Conservation (phyloP, 1,140 invertebrate genomes). For the Platyscapa corneri region DNA sequence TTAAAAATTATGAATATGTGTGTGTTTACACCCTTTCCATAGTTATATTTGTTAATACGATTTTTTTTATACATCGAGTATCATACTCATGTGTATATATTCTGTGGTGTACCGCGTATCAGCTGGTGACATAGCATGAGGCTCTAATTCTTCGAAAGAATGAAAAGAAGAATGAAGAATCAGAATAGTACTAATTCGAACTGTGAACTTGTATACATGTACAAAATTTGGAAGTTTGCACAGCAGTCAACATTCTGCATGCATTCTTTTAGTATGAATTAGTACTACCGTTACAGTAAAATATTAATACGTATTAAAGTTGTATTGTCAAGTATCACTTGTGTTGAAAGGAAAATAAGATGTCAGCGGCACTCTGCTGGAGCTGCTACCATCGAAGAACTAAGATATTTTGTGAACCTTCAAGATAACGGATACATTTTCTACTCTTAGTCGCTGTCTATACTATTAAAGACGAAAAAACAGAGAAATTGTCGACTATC, state of each 20-base stretch:
- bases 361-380: not conserved
- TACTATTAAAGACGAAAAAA: not conserved
- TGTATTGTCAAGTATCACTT: not conserved
- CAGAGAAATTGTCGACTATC: not conserved
- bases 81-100: too few relatives aligned
- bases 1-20: too few relatives aligned
- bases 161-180: not conserved
- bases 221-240: not conserved
- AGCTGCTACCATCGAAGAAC: not conserved
- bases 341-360: not conserved
- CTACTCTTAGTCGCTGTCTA: not conserved
- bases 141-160: not conserved
- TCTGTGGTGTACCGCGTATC: not conserved
- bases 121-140: not conserved
- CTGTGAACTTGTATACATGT: not conserved
- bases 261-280: not conserved
- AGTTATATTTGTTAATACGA: too few relatives aligned
- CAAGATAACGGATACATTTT: conserved; percentile 32
- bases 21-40: not conserved
- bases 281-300: not conserved
- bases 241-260: not conserved
- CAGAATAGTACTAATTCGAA: not conserved
- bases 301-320: not conserved
- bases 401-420: conserved; percentile 17
- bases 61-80: too few relatives aligned